Evolutionary conservation across 1,140 invertebrate species (phyloP).

Genomic region (Globodera rostochiensis): DNA sequence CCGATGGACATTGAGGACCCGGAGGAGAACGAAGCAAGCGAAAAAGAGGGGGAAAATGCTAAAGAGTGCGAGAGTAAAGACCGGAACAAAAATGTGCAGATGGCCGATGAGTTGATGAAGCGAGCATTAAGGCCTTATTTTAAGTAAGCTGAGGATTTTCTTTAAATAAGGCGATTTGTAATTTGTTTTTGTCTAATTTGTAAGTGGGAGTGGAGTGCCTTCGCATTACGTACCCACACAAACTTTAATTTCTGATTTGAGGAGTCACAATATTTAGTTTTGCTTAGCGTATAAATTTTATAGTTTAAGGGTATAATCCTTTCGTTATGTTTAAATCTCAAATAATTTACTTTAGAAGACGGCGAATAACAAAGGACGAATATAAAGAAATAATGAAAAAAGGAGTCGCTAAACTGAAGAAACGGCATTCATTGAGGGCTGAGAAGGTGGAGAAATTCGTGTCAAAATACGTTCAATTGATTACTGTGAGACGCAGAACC

Average conservation of each 20-base stretch:
- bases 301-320: too few species aligned
- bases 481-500: neutral
- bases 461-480: conserved; percentile 18
- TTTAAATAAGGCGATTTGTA: neutral
- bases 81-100: conserved; percentile 30
- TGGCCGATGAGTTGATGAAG: conserved; percentile 39
- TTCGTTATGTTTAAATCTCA: too few species aligned
- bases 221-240: too few species aligned
- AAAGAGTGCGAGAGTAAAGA: conserved; percentile 9
- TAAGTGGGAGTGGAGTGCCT: too few species aligned
- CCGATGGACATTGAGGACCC: conserved; percentile 39
- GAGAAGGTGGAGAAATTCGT: conserved; percentile 41
- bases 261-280: too few species aligned
- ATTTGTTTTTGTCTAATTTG: too few species aligned
- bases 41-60: neutral
- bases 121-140: conserved; percentile 36
- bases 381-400: conserved; percentile 48
- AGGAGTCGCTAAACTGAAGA: conserved; percentile 32
- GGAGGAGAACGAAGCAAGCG: conserved; percentile 9
- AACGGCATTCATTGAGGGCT: conserved; percentile 16
- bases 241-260: too few species aligned
- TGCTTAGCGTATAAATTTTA: too few species aligned
- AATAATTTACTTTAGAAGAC: conserved; percentile 31
- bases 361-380: conserved; percentile 39
- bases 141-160: conserved; percentile 19